Evolutionary conservation across 2,888 invertebrate species (phyloP).

Genomic region (Machimus rusticus): DNA sequence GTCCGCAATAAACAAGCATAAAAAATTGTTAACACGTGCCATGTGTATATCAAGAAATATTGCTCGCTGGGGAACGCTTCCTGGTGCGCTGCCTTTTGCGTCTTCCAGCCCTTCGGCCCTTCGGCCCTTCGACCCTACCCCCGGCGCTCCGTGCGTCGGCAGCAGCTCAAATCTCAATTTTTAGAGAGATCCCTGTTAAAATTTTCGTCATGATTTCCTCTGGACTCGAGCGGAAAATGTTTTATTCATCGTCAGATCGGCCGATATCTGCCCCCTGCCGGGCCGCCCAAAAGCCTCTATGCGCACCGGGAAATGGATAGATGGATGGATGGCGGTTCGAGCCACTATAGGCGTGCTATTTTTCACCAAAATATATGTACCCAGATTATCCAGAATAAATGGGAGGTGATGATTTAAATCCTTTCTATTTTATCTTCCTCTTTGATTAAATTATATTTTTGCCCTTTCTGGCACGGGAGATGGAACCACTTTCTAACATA

Average conservation of each 20-base stretch:
- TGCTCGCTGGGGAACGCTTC: conserved; percentile 18
- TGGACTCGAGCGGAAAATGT: conserved; percentile 14
- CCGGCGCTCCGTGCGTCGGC: background rate
- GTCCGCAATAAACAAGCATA: conserved; percentile 33
- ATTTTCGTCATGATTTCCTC: conserved; percentile 39
- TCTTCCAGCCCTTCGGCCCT: background rate
- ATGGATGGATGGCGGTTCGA: background rate
- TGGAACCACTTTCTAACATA: background rate
- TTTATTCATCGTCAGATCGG: conserved; percentile 29
- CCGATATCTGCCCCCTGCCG: background rate
- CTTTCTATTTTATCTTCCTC: conserved; percentile 9
- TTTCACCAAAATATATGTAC: conserved; percentile 2
- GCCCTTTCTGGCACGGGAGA: background rate
- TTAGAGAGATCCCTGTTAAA: conserved; percentile 6
- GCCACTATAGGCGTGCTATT: background rate
- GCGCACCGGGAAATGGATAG: background rate
- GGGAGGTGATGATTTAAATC: background rate
- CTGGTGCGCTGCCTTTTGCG: background rate
- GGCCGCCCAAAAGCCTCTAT: background rate
- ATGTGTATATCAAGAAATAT: conserved; percentile 25
- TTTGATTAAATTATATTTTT: conserved; percentile 1
- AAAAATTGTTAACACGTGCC: conserved; percentile 41
- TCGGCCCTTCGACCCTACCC: background rate
- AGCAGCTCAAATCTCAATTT: conserved; percentile 33
- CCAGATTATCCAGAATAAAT: background rate